Evolutionary conservation across 2,888 invertebrate genomes (phyloP).

Genomic region (Nowickia ferox): DNA sequence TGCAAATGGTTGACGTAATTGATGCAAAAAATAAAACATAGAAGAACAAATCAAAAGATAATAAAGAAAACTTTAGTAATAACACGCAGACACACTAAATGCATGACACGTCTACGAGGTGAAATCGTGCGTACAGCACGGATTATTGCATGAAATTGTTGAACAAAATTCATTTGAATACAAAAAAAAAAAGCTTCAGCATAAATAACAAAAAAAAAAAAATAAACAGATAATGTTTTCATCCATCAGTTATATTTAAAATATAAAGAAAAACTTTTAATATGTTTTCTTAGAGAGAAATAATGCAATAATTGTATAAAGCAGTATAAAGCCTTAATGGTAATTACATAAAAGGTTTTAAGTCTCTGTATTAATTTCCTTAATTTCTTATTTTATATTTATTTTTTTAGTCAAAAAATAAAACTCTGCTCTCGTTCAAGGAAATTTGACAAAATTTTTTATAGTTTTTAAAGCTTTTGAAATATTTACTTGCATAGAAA

Average conservation of each 20-base stretch:
- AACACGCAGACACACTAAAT: slow-evolving; percentile 58
- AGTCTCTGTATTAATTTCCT: not conserved
- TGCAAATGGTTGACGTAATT: slow-evolving; percentile 11
- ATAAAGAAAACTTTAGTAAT: slow-evolving; percentile 36
- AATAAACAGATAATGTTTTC: not conserved
- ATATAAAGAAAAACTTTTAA: slow-evolving; percentile 53
- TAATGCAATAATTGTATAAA: slow-evolving; percentile 27
- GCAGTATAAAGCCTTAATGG: not conserved
- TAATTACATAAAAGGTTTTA: slow-evolving; percentile 27
- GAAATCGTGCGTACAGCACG: slow-evolving; percentile 60
- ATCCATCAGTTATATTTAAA: slow-evolving; percentile 26
- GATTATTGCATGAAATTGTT: slow-evolving; percentile 41
- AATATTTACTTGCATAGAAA: slow-evolving; percentile 19
- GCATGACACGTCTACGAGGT: slow-evolving; percentile 57
- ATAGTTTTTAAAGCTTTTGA: not conserved
- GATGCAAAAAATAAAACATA: not conserved
- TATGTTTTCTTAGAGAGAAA: slow-evolving; percentile 27
- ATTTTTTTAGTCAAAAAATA: not conserved
- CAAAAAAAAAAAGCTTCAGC: not conserved
- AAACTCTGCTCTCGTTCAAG: not conserved
- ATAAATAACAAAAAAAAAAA: not conserved
- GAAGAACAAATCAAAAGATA: not conserved
- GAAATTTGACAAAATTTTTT: slow-evolving; percentile 37
- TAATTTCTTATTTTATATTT: not conserved
- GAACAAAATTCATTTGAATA: slow-evolving; percentile 47